Percentiles rank a stretch among this genome's conserved stretches.
phyloP scores from a whole-genome alignment of 2,888 invertebrate species.

The Chrysolina americana region DNA sequence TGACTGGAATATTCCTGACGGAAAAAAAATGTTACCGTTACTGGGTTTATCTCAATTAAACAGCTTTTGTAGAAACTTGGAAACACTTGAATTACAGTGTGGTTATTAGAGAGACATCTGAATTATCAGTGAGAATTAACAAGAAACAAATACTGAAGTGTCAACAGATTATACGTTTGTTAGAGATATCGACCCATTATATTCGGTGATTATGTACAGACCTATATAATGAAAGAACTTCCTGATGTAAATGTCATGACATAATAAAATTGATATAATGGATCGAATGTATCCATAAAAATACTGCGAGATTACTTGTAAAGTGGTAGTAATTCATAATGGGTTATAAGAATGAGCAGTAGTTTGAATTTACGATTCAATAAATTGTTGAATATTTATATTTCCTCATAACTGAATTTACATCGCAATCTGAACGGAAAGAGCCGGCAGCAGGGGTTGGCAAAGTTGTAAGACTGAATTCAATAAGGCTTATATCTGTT shows the following conservation, averaged over 20 bases:
- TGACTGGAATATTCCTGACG: too few species aligned
- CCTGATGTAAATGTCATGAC: conserved; percentile 2
- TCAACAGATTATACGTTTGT: background rate
- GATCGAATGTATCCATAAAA: conserved; percentile 5
- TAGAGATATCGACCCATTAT: background rate
- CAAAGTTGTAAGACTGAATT: too few species aligned
- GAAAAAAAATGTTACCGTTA: too few species aligned
- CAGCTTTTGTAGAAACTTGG: too few species aligned
- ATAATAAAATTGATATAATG: background rate
- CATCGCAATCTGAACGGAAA: background rate
- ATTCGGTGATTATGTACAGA: background rate
- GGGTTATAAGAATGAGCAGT: background rate
- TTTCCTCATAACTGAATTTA: background rate
- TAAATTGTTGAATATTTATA: background rate
- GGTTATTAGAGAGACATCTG: too few species aligned
- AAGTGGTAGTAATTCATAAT: conserved; percentile 12
- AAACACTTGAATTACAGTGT: too few species aligned
- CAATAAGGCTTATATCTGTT: too few species aligned
- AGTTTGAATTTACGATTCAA: background rate
- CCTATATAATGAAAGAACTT: background rate
- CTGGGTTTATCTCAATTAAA: too few species aligned
- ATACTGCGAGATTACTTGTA: background rate
- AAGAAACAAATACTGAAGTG: too few species aligned
- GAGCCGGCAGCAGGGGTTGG: background rate
- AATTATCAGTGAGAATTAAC: too few species aligned